Conservation (phyloP, 2,888 invertebrate species). For the Elegia similella region DNA sequence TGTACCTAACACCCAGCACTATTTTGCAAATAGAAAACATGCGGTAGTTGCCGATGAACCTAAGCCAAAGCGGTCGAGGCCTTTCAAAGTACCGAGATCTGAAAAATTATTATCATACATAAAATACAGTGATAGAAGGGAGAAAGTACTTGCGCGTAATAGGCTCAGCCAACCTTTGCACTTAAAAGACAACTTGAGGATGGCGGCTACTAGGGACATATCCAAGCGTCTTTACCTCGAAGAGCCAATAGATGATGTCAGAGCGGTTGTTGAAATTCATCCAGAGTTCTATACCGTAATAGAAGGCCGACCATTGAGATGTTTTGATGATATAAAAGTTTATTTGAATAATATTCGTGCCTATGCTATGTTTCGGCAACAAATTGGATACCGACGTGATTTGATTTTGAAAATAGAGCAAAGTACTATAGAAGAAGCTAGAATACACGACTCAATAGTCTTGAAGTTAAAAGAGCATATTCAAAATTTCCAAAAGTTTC, state of each 20-base stretch:
- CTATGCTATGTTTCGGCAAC: slow-evolving; percentile 75
- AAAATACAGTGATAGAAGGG: slow-evolving; percentile 68
- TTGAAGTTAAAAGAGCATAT: slow-evolving; percentile 61
- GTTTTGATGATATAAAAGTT: slow-evolving; percentile 80
- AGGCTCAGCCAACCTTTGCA: slow-evolving; percentile 56
- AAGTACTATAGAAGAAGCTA: slow-evolving; percentile 54
- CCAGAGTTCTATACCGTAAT: slow-evolving; percentile 84
- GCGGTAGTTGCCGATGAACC: slow-evolving; percentile 38
- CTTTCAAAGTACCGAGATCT: slow-evolving; percentile 63
- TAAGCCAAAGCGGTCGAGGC: slow-evolving; percentile 43
- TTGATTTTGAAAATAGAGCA: slow-evolving; percentile 64
- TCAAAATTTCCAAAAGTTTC: slow-evolving; percentile 67
- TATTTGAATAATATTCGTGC: slow-evolving; percentile 79
- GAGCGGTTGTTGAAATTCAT: slow-evolving; percentile 84
- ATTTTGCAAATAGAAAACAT: slow-evolving; percentile 68
- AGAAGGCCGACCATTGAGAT: slow-evolving; percentile 81
- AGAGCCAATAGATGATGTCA: slow-evolving; percentile 77
- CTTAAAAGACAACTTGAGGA: slow-evolving; percentile 64
- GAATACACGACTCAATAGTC: slow-evolving; percentile 51
- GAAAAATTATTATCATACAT: slow-evolving; percentile 71
- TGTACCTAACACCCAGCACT: slow-evolving; percentile 70
- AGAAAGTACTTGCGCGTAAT: slow-evolving; percentile 50
- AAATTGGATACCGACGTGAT: slow-evolving; percentile 71
- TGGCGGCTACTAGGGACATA: slow-evolving; percentile 75
- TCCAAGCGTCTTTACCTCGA: slow-evolving; percentile 80